Evolutionary conservation across 2,888 invertebrate species (phyloP).

Genomic region (Congeria kusceri): DNA sequence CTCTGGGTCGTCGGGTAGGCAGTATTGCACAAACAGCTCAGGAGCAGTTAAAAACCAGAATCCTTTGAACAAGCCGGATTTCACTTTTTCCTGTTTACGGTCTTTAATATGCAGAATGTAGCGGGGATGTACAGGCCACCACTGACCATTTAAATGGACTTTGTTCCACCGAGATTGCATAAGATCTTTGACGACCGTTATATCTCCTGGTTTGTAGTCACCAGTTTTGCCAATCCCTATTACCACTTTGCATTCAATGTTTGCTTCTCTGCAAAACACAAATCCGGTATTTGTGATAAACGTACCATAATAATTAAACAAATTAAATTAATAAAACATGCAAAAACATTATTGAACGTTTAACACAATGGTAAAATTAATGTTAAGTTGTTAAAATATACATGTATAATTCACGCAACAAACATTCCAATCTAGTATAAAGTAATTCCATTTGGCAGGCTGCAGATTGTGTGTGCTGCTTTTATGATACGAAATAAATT

Average conservation of each 20-base stretch:
- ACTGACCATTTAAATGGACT: constrained; percentile 35
- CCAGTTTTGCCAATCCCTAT: constrained; percentile 43
- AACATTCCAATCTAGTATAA: too few relatives aligned
- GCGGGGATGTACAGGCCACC: constrained; percentile 50
- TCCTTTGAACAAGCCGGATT: constrained; percentile 19
- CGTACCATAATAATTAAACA: too few relatives aligned
- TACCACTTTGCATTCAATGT: constrained; percentile 28
- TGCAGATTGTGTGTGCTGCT: too few relatives aligned
- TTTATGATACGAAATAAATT: too few relatives aligned
- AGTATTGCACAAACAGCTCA: constrained; percentile 42
- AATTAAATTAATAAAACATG: too few relatives aligned
- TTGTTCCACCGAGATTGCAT: constrained; percentile 46
- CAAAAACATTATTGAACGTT: too few relatives aligned
- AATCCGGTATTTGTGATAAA: too few relatives aligned
- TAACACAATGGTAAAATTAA: too few relatives aligned
- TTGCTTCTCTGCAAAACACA: constrained; percentile 31
- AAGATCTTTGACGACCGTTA: constrained; percentile 21
- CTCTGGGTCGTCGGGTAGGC: constrained; percentile 34
- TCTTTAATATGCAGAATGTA: constrained; percentile 28
- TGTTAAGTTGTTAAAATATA: too few relatives aligned
- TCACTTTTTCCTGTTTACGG: not conserved
- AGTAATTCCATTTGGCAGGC: too few relatives aligned
- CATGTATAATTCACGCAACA: too few relatives aligned
- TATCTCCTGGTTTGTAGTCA: constrained; percentile 36
- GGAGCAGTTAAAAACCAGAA: constrained; percentile 54